Percentiles rank a stretch among this genome's conserved stretches.
phyloP scores from a whole-genome alignment of 2,113 vertebrate genomes.

The Anoplopoma fimbria region DNA sequence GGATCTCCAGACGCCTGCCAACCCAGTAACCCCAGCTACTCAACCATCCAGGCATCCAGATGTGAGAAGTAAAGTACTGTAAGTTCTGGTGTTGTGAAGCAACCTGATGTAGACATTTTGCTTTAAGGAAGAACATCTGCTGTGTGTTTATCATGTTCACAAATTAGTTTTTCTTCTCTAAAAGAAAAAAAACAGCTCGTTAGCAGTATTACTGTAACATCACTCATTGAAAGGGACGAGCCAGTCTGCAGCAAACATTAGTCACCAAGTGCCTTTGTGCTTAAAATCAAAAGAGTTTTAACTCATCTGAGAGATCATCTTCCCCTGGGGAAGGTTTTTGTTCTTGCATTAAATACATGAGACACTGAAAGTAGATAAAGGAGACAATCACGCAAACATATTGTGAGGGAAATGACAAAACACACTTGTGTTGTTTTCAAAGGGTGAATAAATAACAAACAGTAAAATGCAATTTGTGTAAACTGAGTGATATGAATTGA shows the following conservation, averaged over 20 bases:
- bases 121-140: background rate
- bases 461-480: background rate
- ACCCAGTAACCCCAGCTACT: background rate
- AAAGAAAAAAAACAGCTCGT: background rate
- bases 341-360: background rate
- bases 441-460: background rate
- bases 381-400: background rate
- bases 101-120: background rate
- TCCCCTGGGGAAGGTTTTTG: background rate
- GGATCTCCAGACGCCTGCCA: background rate
- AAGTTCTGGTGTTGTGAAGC: background rate
- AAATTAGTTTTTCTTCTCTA: background rate
- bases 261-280: slow-evolving; percentile 7
- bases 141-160: background rate
- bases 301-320: background rate
- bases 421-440: background rate
- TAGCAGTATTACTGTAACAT: background rate
- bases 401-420: slow-evolving; percentile 4
- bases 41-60: background rate
- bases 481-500: background rate
- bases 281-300: background rate
- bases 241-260: slow-evolving; percentile 8
- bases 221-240: slow-evolving; percentile 14
- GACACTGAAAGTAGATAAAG: background rate
- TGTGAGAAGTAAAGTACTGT: slow-evolving; percentile 20